Percentiles rank a stretch among this genome's conserved stretches.
Evolutionary conservation across 2,888 invertebrate species (phyloP).

Genomic region (Tricholauxania praeusta): DNA sequence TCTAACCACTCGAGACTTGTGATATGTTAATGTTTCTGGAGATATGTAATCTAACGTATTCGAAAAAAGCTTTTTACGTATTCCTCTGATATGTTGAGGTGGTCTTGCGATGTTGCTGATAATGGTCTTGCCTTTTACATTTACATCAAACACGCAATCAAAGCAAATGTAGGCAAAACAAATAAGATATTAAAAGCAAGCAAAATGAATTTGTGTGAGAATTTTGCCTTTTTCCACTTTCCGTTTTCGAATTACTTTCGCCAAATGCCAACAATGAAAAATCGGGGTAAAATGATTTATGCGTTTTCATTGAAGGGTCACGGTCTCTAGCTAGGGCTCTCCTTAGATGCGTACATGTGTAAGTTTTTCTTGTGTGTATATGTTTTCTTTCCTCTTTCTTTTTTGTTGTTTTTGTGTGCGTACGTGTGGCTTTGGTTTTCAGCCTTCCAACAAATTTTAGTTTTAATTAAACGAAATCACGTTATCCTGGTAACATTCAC

Average conservation of each 20-base stretch:
- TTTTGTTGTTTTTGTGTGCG: conserved; percentile 11
- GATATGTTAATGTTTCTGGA: too few relatives aligned
- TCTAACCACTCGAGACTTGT: too few relatives aligned
- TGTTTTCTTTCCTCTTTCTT: background rate
- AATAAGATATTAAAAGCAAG: background rate
- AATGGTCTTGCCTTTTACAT: background rate
- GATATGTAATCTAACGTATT: too few relatives aligned
- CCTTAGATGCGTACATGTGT: conserved; percentile 1
- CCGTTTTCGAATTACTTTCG: background rate
- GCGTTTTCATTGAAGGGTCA: background rate
- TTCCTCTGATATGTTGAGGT: background rate
- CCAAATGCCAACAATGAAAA: background rate
- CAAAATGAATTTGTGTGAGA: background rate
- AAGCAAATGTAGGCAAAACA: background rate
- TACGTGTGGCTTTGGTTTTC: conserved; percentile 2
- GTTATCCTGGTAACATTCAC: conserved; percentile 25
- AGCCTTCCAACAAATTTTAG: background rate
- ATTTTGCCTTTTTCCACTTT: background rate
- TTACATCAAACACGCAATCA: conserved; percentile 14
- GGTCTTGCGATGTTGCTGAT: background rate
- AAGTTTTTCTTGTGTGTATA: background rate
- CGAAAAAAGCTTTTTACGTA: background rate
- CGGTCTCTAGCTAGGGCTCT: background rate
- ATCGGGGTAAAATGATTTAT: conserved; percentile 11
- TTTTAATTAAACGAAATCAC: conserved; percentile 27